Evolutionary conservation across 2,797 vertebrate species (phyloP).

Genomic region (Jordanella pulchra): DNA sequence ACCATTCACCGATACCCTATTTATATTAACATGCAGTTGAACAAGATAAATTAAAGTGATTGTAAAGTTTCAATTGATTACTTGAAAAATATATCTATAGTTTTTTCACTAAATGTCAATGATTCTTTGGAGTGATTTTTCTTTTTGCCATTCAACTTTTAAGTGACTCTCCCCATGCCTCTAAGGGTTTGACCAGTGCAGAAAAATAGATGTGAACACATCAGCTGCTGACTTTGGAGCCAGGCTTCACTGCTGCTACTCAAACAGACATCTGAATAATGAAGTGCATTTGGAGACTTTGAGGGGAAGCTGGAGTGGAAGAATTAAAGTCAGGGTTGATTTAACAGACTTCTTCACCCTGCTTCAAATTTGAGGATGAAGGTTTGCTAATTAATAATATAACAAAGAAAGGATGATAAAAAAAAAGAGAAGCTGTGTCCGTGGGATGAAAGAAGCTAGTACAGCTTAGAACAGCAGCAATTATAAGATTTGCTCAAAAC

Average conservation of each 20-base stretch:
- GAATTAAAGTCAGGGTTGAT: constrained; percentile 57
- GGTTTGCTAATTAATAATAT: constrained; percentile 69
- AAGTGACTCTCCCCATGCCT: background rate
- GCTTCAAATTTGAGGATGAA: constrained; percentile 36
- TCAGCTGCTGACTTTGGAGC: constrained; percentile 1
- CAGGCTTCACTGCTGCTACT: constrained; percentile 3
- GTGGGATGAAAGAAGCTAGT: constrained; percentile 64
- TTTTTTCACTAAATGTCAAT: too few relatives aligned
- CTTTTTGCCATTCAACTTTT: background rate
- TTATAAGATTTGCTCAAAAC: constrained; percentile 51
- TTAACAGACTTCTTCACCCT: constrained; percentile 42
- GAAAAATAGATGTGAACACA: background rate
- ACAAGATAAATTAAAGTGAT: too few relatives aligned
- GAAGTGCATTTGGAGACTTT: constrained; percentile 43
- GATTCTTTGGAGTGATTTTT: too few relatives aligned
- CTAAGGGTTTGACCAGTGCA: background rate
- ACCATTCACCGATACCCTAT: too few relatives aligned
- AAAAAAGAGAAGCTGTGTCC: constrained; percentile 38
- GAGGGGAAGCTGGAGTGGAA: constrained; percentile 27
- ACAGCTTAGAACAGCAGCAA: constrained; percentile 51
- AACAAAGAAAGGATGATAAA: constrained; percentile 63
- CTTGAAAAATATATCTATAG: too few relatives aligned
- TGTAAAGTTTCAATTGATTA: too few relatives aligned
- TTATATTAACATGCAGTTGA: too few relatives aligned
- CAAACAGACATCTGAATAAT: constrained; percentile 39